Evolutionary conservation across 2,888 invertebrate genomes (phyloP), one percentile per base, ranked within the genome.

Genomic region (Hymenopus coronatus): DNA sequence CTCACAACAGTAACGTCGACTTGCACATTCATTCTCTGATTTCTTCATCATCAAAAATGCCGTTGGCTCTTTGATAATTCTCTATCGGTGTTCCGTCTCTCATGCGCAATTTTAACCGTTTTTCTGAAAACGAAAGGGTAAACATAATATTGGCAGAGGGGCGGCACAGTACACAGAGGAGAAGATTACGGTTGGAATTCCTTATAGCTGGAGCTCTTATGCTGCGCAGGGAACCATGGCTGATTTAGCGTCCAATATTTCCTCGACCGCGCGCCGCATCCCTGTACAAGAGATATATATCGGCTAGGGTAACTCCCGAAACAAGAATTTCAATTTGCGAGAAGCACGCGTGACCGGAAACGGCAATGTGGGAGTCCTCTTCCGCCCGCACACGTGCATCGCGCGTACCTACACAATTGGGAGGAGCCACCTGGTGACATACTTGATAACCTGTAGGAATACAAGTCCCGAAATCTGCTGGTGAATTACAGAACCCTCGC

Each of bases 251-350:
- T 82, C 88, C 88, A 89, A 54, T 89, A 84, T 88, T 85, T 89
- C 89, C 70, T 82, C 88, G 82, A 54, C 89, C 84, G 12, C 46
- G 28, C 54, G 87, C 54, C 3, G 33, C 84, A 25, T 70, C 25
- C 4, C 33, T 84, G 33, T 30, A 84, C 15, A 33, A 84, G 85
- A 82, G 89, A 89, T 89, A 86, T 89, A 86, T 89, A 30, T 88
- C 84, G 27, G 70, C 14, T 54, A 28, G 86, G 30, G 70, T 28
- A 81, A 81, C 27, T 28, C 70, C 86, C 91, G 91, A 91, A 92
- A 92, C 92, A 92, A 92, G 92, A 92, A 92, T 92, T 92, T 92
- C 92, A 92, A 92, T 92, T 92, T 92, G 91, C 91, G 88, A 87
- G 82, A 90, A 88, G 90, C 89, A 90, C 89, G 89, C 92, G 92